Evolutionary conservation across 2,888 invertebrate genomes (phyloP).

Genomic region (Drosophila mulleri): DNA sequence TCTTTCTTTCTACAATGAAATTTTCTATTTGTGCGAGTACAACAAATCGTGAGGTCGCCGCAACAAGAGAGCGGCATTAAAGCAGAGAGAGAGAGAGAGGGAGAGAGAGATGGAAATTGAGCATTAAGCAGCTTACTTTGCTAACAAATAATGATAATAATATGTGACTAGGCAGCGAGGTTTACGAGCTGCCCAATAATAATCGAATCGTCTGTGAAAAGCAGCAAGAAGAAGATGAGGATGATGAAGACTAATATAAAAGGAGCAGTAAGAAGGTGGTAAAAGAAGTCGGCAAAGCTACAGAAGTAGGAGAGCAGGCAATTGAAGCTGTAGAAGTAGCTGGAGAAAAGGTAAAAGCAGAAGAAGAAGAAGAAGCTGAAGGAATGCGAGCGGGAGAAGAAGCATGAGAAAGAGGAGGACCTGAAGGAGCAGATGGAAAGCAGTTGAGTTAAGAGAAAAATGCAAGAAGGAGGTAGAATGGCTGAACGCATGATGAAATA

Average conservation of each 20-base stretch:
- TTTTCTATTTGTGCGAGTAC: conserved; percentile 72
- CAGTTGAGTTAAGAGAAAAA: background rate
- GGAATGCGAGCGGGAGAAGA: background rate
- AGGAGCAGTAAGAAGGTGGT: background rate
- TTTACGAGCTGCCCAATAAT: conserved; percentile 52
- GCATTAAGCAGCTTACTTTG: conserved; percentile 61
- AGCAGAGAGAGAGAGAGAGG: background rate
- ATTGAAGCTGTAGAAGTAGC: background rate
- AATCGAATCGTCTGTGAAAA: conserved; percentile 59
- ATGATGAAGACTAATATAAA: background rate
- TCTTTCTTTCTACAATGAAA: conserved; percentile 59
- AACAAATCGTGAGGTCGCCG: conserved; percentile 35
- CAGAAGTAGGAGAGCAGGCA: background rate
- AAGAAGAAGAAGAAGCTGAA: too few species aligned
- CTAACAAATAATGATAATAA: conserved; percentile 27
- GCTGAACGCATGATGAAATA: too few species aligned
- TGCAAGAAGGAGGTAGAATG: too few species aligned
- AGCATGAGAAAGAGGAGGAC: background rate
- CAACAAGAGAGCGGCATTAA: background rate
- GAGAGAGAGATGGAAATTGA: conserved; percentile 7
- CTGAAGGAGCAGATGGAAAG: background rate
- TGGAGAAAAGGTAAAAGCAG: background rate
- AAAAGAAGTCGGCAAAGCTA: background rate
- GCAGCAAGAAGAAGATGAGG: background rate
- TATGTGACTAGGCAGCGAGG: conserved; percentile 36